phyloP scores from a whole-genome alignment of 1,140 invertebrate species.

The Dysdera silvatica region DNA sequence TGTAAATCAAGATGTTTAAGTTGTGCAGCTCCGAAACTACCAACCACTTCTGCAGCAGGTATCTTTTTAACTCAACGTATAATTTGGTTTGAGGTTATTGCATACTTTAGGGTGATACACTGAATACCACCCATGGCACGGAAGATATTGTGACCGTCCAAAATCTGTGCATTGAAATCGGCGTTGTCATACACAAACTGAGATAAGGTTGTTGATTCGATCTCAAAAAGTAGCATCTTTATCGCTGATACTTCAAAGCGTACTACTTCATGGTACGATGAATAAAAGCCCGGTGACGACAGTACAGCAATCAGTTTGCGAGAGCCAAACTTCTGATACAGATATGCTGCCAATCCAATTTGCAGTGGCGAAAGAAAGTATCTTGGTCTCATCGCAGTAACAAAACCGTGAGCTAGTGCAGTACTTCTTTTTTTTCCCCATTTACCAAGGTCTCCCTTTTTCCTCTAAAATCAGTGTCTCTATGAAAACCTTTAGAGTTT shows the following conservation, averaged over 20 bases:
- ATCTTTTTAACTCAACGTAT: no score
- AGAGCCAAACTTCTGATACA: constrained; percentile 3
- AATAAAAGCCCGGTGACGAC: constrained; percentile 24
- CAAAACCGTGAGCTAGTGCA: background rate
- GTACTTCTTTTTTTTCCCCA: background rate
- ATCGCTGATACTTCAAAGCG: constrained; percentile 25
- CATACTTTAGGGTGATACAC: constrained; percentile 16
- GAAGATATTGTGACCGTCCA: constrained; percentile 34
- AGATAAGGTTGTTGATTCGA: constrained; percentile 19
- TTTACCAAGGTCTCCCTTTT: background rate
- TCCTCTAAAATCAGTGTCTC: no score
- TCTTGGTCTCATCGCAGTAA: background rate
- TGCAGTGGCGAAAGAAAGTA: background rate
- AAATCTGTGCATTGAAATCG: constrained; percentile 34
- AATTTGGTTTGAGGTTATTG: no score
- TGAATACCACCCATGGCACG: constrained; percentile 34
- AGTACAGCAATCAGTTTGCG: constrained; percentile 11
- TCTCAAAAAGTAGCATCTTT: no score
- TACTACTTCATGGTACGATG: constrained; percentile 27
- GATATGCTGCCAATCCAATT: background rate
- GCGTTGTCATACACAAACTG: constrained; percentile 36
- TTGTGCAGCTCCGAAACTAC: no score
- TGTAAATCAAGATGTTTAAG: no score
- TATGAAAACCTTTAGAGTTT: no score
- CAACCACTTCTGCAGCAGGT: no score